These are phyloP conservation scores for Anaspis maculata DNA, from an alignment of 2,888 invertebrate species.

Conservation along the genomic window DNA sequence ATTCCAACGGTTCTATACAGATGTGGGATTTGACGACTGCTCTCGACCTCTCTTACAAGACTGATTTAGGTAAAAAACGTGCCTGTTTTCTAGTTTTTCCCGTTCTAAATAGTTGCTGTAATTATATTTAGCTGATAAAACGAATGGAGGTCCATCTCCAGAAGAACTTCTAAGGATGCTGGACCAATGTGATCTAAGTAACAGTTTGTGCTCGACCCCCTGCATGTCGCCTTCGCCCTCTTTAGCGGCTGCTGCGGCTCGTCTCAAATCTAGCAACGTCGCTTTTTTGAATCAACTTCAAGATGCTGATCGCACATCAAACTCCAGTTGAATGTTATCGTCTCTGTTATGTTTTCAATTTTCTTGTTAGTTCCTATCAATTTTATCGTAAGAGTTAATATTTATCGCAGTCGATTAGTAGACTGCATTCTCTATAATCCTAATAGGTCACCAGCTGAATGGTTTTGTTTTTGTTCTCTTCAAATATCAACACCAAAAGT, in stretches of 20 bases:
- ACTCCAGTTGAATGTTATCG: conserved; percentile 11
- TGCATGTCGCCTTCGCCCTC: conserved; percentile 69
- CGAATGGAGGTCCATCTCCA: conserved; percentile 84
- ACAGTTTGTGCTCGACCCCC: conserved; percentile 68
- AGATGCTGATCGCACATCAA: conserved; percentile 21
- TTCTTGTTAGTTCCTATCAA: no score
- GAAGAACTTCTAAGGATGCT: conserved; percentile 84
- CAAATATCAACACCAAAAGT: no score
- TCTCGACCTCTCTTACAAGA: conserved; percentile 62
- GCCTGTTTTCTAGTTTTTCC: no score
- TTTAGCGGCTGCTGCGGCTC: conserved; percentile 45
- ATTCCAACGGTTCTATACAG: conserved; percentile 86
- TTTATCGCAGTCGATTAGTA: no score
- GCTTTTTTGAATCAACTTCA: conserved; percentile 53
- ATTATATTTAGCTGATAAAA: conserved; percentile 42
- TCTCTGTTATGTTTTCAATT: conserved; percentile 3
- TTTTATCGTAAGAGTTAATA: no score
- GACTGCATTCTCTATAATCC: no score
- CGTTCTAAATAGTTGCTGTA: conserved; percentile 1
- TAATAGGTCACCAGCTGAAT: no score
- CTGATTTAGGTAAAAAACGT: conserved; percentile 45
- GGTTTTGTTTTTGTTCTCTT: no score
- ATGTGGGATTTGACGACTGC: conserved; percentile 99
- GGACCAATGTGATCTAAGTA: conserved; percentile 89
- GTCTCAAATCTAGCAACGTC: conserved; percentile 55